Conservation (phyloP, 2,797 vertebrate genomes). For the Loris lydekkerianus region DNA sequence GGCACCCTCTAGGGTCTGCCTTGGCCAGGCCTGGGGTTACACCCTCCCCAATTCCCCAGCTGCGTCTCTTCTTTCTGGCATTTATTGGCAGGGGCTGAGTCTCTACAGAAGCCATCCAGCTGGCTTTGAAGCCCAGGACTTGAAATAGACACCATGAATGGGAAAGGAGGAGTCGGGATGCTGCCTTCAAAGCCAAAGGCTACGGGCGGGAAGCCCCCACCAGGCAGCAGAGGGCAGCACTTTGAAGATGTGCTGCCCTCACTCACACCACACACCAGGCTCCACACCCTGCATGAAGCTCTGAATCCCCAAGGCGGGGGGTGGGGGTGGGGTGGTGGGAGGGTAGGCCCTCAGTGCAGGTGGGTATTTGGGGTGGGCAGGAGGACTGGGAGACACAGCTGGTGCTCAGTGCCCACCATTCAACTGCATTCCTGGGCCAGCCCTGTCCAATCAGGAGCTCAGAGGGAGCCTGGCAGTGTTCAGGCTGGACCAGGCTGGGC, state of each 20-base stretch:
- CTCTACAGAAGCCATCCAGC: background rate
- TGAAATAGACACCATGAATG: fast-evolving
- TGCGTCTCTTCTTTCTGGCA: background rate
- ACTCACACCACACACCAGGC: too few relatives aligned
- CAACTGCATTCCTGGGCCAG: fast-evolving
- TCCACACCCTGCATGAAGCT: background rate
- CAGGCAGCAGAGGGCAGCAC: fast-evolving
- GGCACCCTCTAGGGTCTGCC: fast-evolving
- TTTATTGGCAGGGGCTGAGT: background rate
- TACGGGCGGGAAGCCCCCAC: fast-evolving
- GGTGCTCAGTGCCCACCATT: fast-evolving
- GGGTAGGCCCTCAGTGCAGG: background rate
- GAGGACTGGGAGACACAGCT: fast-evolving
- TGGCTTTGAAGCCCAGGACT: background rate
- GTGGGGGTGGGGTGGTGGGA: too few relatives aligned
- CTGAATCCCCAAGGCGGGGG: background rate
- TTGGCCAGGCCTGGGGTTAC: background rate
- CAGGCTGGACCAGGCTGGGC: background rate
- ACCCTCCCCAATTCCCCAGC: too few relatives aligned
- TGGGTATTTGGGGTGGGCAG: fast-evolving
- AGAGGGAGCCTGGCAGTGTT: background rate
- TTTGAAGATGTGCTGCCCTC: background rate
- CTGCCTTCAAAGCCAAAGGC: background rate
- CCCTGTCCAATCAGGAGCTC: background rate
- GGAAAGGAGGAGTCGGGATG: fast-evolving